These are phyloP conservation scores for Vireo altiloquus DNA, from an alignment of 2,113 vertebrate species.

Conservation along the genomic window DNA sequence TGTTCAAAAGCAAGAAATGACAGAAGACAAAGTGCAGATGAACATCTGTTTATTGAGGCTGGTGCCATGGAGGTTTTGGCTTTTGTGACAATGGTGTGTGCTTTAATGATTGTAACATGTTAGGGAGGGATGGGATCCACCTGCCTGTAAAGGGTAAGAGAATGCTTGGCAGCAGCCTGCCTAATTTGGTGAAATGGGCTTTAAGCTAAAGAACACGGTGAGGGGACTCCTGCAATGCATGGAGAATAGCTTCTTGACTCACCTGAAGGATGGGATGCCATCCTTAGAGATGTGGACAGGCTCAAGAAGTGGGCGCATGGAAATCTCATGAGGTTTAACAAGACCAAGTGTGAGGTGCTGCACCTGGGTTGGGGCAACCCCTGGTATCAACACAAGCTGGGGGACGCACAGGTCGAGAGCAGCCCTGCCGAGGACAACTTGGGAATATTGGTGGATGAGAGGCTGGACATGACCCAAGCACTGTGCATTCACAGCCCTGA, in stretches of 20 bases:
- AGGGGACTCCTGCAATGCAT: neutral
- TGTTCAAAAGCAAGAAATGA: neutral
- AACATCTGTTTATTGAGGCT: neutral
- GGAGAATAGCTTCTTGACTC: neutral
- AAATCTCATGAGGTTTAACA: neutral
- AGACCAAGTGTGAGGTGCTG: neutral
- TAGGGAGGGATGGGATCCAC: neutral
- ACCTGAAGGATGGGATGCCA: neutral
- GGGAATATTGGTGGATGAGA: neutral
- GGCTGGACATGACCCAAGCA: neutral
- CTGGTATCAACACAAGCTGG: accelerated
- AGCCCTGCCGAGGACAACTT: neutral
- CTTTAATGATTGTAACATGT: neutral
- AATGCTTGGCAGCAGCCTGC: neutral
- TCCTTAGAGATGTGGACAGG: neutral
- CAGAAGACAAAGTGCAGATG: neutral
- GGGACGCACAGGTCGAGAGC: neutral
- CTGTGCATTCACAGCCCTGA: neutral
- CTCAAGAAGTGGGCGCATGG: neutral
- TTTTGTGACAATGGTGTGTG: neutral
- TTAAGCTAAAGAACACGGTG: neutral
- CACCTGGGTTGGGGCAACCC: neutral
- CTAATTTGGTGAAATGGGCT: neutral
- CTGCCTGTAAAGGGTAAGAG: neutral
- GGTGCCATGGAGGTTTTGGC: neutral